phyloP scores from a whole-genome alignment of 2,797 vertebrate genomes.

The Anguilla anguilla region DNA sequence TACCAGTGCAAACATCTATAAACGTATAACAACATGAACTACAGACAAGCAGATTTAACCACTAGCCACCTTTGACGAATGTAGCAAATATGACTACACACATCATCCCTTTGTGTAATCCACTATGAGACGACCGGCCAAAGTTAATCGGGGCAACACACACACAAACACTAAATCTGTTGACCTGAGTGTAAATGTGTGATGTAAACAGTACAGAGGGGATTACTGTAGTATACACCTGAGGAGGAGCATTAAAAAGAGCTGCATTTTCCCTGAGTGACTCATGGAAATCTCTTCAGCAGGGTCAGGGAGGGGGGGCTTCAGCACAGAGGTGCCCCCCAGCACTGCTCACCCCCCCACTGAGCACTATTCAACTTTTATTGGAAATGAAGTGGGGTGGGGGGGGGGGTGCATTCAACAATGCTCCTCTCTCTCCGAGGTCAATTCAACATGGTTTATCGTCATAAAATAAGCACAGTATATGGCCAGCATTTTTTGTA shows the following conservation, averaged over 20 bases:
- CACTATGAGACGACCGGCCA: too few species aligned
- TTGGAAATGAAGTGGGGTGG: background rate
- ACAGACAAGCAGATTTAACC: background rate
- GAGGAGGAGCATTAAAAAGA: background rate
- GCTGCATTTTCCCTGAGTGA: conserved; percentile 6
- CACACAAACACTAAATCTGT: background rate
- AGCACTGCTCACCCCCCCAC: background rate
- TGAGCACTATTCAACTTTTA: background rate
- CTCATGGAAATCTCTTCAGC: background rate
- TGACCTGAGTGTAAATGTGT: background rate
- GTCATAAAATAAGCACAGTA: background rate
- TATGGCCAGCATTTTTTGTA: background rate
- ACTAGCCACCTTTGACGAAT: background rate
- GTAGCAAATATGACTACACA: background rate
- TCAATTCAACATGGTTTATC: background rate
- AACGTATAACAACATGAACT: background rate
- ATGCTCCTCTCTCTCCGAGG: background rate
- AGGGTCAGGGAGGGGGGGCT: background rate
- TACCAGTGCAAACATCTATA: background rate
- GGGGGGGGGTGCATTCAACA: background rate
- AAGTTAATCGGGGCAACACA: background rate
- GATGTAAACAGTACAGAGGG: conserved; percentile 7
- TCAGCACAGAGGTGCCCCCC: background rate
- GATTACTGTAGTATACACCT: background rate
- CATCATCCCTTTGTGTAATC: background rate